Percentiles rank a stretch among this genome's conserved stretches.
Conservation (phyloP, 2,113 vertebrate species). For the Centropus bengalensis region DNA sequence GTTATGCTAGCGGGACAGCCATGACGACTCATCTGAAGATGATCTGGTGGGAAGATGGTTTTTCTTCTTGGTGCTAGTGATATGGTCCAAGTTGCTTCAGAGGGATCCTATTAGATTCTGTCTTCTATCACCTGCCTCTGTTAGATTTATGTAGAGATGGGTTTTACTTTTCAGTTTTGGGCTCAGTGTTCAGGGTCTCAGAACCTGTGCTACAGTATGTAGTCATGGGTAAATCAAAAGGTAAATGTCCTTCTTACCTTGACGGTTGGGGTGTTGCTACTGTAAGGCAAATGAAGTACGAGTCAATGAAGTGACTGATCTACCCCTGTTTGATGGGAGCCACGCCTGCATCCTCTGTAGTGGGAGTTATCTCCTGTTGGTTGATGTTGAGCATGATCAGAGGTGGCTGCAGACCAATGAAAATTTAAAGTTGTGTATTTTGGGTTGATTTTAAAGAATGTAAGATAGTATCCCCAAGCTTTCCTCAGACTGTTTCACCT, state of each 20-base stretch:
- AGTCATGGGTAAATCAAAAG: background rate
- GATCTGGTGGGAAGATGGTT: background rate
- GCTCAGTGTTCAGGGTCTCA: background rate
- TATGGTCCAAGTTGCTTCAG: background rate
- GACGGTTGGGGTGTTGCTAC: background rate
- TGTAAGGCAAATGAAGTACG: background rate
- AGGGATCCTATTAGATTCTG: background rate
- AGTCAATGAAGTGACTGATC: background rate
- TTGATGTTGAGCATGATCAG: background rate
- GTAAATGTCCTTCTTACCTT: background rate
- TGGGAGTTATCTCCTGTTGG: background rate
- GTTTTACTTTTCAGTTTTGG: background rate
- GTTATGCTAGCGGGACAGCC: background rate
- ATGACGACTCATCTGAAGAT: background rate
- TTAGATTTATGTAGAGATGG: background rate
- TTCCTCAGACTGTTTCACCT: background rate
- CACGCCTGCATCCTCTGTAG: background rate
- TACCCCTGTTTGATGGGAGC: background rate
- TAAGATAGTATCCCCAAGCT: background rate
- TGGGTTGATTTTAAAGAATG: background rate
- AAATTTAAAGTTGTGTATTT: background rate
- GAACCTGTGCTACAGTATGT: background rate
- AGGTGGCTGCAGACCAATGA: background rate
- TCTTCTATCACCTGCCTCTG: background rate
- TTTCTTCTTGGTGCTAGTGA: background rate